Evolutionary conservation across 1,140 invertebrate species (phyloP).

Genomic region (Ladona fulva): DNA sequence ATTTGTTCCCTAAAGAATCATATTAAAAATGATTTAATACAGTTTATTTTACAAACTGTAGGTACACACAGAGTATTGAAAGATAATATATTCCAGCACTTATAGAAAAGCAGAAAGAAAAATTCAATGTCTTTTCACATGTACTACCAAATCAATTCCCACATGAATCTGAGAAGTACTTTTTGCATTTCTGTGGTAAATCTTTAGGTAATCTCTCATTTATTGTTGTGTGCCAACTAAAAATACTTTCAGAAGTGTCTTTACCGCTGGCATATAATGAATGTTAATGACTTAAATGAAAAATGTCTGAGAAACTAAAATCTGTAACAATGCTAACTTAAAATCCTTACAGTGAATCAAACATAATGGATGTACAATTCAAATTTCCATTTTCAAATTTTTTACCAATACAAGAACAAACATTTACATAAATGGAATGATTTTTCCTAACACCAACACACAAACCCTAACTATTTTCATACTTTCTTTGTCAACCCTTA

Average conservation of each 20-base stretch:
- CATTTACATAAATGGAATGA: conserved; percentile 19
- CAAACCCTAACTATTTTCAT: conserved; percentile 14
- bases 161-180: background rate
- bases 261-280: background rate
- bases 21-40: conserved; percentile 6
- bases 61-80: conserved; percentile 2
- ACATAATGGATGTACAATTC: background rate
- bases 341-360: background rate
- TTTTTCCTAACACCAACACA: conserved; percentile 21
- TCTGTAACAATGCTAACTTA: background rate
- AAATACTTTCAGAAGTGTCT: background rate
- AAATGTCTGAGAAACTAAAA: background rate
- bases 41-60: conserved; percentile 7
- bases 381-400: conserved; percentile 8
- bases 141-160: background rate
- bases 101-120: background rate
- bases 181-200: too few relatives aligned
- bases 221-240: background rate
- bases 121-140: background rate
- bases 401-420: conserved; percentile 19
- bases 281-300: background rate
- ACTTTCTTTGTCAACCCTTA: conserved; percentile 14
- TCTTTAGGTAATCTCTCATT: too few relatives aligned
- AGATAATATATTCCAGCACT: conserved; percentile 6
- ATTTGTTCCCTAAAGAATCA: conserved; percentile 7